Evolutionary conservation across 2,113 vertebrate genomes (phyloP), one percentile per base, ranked within the genome.

Genomic region (Sterna hirundo): DNA sequence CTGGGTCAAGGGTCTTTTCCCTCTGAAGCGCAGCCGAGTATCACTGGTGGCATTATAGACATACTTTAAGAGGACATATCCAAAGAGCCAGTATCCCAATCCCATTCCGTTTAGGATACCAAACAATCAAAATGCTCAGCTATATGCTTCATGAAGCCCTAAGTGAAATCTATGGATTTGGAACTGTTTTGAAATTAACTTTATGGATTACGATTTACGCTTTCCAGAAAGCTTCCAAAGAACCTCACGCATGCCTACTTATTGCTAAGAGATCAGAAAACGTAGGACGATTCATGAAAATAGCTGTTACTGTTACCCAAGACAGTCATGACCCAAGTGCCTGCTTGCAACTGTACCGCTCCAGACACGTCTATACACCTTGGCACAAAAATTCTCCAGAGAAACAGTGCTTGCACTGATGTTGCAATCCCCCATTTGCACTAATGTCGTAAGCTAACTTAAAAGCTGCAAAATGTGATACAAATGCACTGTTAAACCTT

Each of bases 41-140:
- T 60, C 72, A 46, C 46, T 46, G 69, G 20, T 38, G 34, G 18
- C 49, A 54, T 10, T 38, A 44, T 15, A 36, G 2, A 42, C 0
- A 0, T 19, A 57, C 25, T 22, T 83, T 15, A 78, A 55, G 46
- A 68, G 0, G 10, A 34, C 4, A 19, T 4, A 49, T 7, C 40
- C 64, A 20, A 61, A 40, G 29, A 85, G 32, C 5, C 26, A 62
- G 42, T 32, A 83, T 66, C n/a, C 42, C 3, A 2, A 38, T 16
- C 32, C 55, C 13, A 25, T 3, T 38, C 61, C 34, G 38, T 23
- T 74, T 23, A 58, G 42, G 40, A 61, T 20, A 76, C 20, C 25
- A 26, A 83, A 10, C 40, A 75, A 70, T 32, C 23, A 26, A 82
- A 94, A 79, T 23, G 8, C n/a, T 80, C 46, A 62, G 15, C 54